These are phyloP conservation scores for Bucorvus abyssinicus DNA, from an alignment of 2,797 vertebrate species.

Conservation along the genomic window DNA sequence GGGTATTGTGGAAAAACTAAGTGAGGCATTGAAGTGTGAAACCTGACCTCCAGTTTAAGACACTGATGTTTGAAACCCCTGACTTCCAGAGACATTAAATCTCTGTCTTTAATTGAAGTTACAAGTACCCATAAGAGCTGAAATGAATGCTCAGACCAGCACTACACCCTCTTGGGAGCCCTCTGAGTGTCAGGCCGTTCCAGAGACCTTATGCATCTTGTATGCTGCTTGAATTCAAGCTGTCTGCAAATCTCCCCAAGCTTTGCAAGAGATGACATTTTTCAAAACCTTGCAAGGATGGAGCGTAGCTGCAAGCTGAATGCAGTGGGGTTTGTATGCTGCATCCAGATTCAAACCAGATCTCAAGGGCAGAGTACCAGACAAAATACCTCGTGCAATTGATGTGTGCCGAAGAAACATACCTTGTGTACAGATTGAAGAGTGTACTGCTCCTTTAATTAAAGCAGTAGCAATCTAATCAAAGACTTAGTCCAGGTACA, in stretches of 20 bases:
- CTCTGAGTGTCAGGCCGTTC: neutral
- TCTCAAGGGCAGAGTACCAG: constrained; percentile 13
- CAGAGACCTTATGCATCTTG: neutral
- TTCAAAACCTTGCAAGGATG: neutral
- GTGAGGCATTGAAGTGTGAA: neutral
- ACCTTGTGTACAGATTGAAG: neutral
- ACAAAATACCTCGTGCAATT: neutral
- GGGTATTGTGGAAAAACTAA: constrained; percentile 7
- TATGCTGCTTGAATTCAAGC: neutral
- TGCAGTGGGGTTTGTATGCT: neutral
- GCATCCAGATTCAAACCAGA: constrained; percentile 5
- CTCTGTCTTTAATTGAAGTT: neutral
- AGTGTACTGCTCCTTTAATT: neutral
- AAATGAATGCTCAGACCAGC: neutral
- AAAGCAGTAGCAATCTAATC: neutral
- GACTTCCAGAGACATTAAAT: neutral
- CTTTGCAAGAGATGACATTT: neutral
- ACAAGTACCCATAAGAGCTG: neutral
- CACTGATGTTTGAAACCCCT: neutral
- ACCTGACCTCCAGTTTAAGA: constrained; percentile 26
- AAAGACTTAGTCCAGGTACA: neutral
- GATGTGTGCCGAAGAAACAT: neutral
- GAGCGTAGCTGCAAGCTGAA: neutral
- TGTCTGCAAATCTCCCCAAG: neutral
- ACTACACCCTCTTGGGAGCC: neutral